phyloP scores from a whole-genome alignment of 2,113 vertebrate species.

The Cyphomyrus discorhynchus region DNA sequence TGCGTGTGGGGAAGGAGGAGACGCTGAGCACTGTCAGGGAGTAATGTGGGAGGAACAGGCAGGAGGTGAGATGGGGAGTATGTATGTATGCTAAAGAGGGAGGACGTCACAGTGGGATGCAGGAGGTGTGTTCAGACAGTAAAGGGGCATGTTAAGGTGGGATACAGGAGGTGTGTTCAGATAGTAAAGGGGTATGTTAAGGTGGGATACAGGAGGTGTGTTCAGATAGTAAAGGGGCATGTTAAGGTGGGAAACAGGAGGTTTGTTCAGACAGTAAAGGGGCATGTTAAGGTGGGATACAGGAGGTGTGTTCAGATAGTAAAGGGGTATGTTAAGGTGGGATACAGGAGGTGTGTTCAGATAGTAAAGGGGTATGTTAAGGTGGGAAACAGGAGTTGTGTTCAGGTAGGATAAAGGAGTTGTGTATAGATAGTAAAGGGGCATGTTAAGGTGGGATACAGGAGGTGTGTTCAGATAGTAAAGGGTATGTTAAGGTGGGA shows the following conservation, averaged over 20 bases:
- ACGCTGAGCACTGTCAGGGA: background rate
- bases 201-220: background rate
- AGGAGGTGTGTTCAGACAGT: background rate
- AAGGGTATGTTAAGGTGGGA: background rate
- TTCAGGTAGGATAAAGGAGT: background rate
- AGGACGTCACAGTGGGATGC: background rate
- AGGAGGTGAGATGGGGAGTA: background rate
- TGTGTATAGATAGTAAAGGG: background rate
- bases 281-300: background rate
- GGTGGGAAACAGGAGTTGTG: background rate
- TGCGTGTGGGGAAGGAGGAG: background rate
- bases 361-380: background rate
- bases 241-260: background rate
- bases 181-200: background rate
- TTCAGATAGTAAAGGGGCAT: background rate
- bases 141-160: background rate
- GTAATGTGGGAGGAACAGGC: background rate
- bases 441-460: background rate
- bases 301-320: background rate
- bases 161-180: background rate
- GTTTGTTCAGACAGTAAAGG: background rate
- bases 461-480: background rate
- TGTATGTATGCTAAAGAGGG: background rate
- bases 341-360: background rate
- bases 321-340: background rate